Conservation (phyloP, 2,888 invertebrate genomes). For the Chamaedrilus cognettii region DNA sequence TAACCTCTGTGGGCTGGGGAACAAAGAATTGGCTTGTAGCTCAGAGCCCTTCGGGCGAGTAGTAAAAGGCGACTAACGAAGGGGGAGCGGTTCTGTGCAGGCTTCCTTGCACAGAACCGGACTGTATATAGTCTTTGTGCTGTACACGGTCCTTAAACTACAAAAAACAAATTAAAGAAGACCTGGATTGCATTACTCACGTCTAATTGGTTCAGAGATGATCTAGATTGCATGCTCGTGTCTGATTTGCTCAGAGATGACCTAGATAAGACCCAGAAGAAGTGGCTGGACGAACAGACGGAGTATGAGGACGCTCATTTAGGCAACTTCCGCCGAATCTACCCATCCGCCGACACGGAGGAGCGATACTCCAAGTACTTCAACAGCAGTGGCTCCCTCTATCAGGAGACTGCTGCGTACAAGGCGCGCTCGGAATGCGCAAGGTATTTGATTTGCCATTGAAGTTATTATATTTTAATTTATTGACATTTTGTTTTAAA, state of each 20-base stretch:
- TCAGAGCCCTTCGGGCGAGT: too few relatives aligned
- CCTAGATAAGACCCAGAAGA: constrained; percentile 53
- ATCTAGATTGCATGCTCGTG: not conserved
- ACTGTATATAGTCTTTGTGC: too few relatives aligned
- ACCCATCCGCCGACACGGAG: constrained; percentile 42
- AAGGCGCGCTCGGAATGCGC: constrained; percentile 58
- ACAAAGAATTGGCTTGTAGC: too few relatives aligned
- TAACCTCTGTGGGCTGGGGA: too few relatives aligned
- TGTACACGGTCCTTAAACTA: too few relatives aligned
- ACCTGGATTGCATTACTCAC: not conserved
- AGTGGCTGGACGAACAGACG: constrained; percentile 54
- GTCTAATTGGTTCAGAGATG: not conserved
- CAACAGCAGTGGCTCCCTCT: constrained; percentile 57
- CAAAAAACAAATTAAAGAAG: too few relatives aligned
- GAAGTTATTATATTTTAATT: not conserved
- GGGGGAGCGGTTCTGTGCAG: too few relatives aligned
- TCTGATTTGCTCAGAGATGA: constrained; percentile 60
- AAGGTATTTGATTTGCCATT: constrained; percentile 46
- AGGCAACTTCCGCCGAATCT: constrained; percentile 59
- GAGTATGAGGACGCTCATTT: constrained; percentile 56
- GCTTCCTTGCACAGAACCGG: too few relatives aligned
- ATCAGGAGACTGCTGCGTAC: constrained; percentile 60
- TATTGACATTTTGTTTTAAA: not conserved
- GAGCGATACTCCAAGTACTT: constrained; percentile 60
- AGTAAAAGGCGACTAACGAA: too few relatives aligned